These are phyloP conservation scores for Babylonia areolata DNA, from an alignment of 1,140 invertebrate species.

Conservation along the genomic window DNA sequence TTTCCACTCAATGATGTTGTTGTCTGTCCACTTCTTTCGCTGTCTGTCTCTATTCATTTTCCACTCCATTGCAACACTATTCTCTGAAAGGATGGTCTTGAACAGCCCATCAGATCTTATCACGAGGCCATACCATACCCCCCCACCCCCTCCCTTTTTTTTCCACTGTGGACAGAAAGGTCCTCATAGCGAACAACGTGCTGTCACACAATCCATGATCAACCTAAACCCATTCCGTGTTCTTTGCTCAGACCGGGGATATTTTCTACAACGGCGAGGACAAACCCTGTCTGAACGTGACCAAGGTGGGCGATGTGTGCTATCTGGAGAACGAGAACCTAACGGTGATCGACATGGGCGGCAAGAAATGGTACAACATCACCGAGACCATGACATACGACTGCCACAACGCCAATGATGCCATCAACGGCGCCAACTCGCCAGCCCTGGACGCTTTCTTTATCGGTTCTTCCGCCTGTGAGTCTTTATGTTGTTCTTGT, in stretches of 20 bases:
- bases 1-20: no score
- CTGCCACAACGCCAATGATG: constrained; percentile 51
- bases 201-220: no score
- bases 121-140: no score
- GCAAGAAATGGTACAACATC: constrained; percentile 38
- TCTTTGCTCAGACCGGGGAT: background rate
- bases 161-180: no score
- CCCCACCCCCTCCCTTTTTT: no score
- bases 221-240: no score
- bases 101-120: no score
- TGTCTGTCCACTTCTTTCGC: no score
- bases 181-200: no score
- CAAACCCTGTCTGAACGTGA: constrained; percentile 41
- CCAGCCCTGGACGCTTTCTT: constrained; percentile 58
- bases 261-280: constrained; percentile 44
- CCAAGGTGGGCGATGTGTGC: constrained; percentile 41
- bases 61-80: no score
- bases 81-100: no score
- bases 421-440: constrained; percentile 59
- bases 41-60: no score
- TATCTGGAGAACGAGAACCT: constrained; percentile 56
- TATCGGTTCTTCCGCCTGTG: constrained; percentile 45
- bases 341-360: constrained; percentile 52
- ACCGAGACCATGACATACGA: constrained; percentile 42
- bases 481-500: background rate